These are phyloP conservation scores for Sussaba pulchella DNA, from an alignment of 2,888 invertebrate species.

Conservation along the genomic window DNA sequence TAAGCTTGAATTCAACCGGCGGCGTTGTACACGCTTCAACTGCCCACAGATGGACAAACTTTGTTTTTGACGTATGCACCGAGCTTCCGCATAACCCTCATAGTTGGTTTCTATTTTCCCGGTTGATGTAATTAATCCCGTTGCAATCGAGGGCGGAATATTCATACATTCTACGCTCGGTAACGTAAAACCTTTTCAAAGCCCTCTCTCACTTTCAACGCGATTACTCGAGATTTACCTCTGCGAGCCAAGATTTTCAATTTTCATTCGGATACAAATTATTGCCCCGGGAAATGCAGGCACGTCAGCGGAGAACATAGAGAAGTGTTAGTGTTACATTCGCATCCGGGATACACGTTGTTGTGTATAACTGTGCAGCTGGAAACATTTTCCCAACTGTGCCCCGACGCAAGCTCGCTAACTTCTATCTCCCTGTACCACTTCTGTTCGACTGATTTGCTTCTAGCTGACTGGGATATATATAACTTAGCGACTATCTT, in stretches of 20 bases:
- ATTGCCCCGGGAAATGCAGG: slow-evolving; percentile 43
- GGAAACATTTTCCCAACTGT: slow-evolving; percentile 56
- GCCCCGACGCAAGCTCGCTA: slow-evolving; percentile 48
- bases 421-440: slow-evolving; percentile 49
- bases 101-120: slow-evolving; percentile 16
- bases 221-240: slow-evolving; percentile 40
- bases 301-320: slow-evolving; percentile 22
- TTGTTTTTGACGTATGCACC: slow-evolving; percentile 4
- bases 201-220: background rate
- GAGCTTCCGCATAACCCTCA: slow-evolving; percentile 2
- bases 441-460: slow-evolving; percentile 61
- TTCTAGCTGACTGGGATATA: slow-evolving; percentile 50
- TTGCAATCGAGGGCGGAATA: slow-evolving; percentile 31
- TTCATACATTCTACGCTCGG: slow-evolving; percentile 34
- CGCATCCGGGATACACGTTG: slow-evolving; percentile 6
- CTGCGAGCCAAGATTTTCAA: slow-evolving; percentile 39
- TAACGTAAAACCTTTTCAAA: background rate
- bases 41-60: slow-evolving; percentile 17
- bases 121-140: slow-evolving; percentile 49
- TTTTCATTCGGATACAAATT: slow-evolving; percentile 57
- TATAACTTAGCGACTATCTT: slow-evolving; percentile 51
- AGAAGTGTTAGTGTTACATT: slow-evolving; percentile 24
- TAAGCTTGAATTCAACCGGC: slow-evolving; percentile 21
- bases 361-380: slow-evolving; percentile 20
- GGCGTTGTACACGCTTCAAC: background rate